Percentiles rank a stretch among this genome's conserved stretches.
Conservation (phyloP, 2,888 invertebrate species). For the Danaus chrysippus region DNA sequence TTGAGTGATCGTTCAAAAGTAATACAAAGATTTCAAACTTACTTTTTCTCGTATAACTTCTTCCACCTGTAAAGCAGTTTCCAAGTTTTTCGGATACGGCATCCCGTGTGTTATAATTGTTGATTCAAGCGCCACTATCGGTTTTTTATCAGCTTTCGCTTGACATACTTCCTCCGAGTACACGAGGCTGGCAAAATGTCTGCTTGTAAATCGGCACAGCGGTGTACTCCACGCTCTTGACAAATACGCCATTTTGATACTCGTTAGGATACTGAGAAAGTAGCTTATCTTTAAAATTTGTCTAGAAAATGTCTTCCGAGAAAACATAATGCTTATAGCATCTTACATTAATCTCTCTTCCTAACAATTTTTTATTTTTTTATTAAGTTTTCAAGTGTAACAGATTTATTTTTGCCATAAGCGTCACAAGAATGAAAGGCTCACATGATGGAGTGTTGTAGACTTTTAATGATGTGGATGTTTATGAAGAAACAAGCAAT, state of each 20-base stretch:
- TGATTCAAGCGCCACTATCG: conserved; percentile 97
- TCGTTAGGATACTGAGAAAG: background rate
- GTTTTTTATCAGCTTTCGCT: conserved; percentile 81
- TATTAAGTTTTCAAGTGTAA: no score
- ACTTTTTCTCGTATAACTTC: conserved; percentile 85
- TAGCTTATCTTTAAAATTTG: background rate
- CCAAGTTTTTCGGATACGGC: conserved; percentile 94
- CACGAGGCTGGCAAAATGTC: conserved; percentile 49
- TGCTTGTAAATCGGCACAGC: conserved; percentile 37
- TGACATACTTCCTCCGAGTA: conserved; percentile 81
- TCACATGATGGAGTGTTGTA: no score
- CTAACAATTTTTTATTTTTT: no score
- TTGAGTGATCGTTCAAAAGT: no score
- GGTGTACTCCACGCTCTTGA: conserved; percentile 43
- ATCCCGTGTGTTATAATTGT: conserved; percentile 99
- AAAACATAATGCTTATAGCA: no score
- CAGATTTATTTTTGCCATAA: no score
- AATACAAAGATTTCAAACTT: conserved; percentile 37
- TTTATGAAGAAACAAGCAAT: no score
- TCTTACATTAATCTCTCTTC: no score
- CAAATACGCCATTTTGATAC: conserved; percentile 51
- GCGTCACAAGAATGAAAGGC: no score
- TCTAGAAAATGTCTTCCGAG: no score
- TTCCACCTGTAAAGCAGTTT: conserved; percentile 91
- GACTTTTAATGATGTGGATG: no score